These are phyloP conservation scores for Phrynocephalus forsythii DNA, from an alignment of 2,797 vertebrate genomes.

Conservation along the genomic window DNA sequence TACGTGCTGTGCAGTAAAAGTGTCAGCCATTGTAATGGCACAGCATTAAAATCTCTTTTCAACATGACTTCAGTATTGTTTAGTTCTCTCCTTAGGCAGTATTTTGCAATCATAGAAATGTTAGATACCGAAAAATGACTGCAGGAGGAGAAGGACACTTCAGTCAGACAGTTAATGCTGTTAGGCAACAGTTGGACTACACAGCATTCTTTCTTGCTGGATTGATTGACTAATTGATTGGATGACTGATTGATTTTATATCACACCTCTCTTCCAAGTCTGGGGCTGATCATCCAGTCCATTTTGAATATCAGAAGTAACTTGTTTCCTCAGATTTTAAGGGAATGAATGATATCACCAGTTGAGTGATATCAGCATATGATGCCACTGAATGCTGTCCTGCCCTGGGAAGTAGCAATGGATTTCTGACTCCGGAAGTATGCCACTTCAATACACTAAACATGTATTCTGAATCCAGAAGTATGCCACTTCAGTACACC, in stretches of 20 bases:
- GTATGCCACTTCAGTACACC: too few relatives aligned
- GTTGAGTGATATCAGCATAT: not conserved
- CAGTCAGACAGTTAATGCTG: conserved; percentile 35
- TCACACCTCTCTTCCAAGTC: not conserved
- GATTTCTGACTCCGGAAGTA: not conserved
- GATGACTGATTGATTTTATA: not conserved
- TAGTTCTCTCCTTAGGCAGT: conserved; percentile 59
- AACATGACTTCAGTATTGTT: conserved; percentile 49
- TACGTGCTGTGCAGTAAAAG: conserved; percentile 61
- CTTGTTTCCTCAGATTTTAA: not conserved
- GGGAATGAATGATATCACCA: not conserved
- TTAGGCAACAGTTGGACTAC: conserved; percentile 53
- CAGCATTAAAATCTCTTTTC: conserved; percentile 65
- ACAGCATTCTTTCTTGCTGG: conserved; percentile 19
- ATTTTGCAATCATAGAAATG: conserved; percentile 65
- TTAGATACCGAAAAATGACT: conserved; percentile 54
- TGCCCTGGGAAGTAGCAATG: too few relatives aligned
- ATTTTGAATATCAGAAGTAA: not conserved
- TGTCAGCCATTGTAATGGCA: conserved; percentile 59
- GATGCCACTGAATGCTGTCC: not conserved
- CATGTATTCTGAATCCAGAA: not conserved
- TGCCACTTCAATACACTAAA: too few relatives aligned
- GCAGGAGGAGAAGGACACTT: conserved; percentile 44
- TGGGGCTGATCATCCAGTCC: not conserved
- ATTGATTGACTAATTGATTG: not conserved